Base-by-base conservation (phyloP, 2,888 invertebrate genomes). In the Orthonychiurus folsomi region DNA sequence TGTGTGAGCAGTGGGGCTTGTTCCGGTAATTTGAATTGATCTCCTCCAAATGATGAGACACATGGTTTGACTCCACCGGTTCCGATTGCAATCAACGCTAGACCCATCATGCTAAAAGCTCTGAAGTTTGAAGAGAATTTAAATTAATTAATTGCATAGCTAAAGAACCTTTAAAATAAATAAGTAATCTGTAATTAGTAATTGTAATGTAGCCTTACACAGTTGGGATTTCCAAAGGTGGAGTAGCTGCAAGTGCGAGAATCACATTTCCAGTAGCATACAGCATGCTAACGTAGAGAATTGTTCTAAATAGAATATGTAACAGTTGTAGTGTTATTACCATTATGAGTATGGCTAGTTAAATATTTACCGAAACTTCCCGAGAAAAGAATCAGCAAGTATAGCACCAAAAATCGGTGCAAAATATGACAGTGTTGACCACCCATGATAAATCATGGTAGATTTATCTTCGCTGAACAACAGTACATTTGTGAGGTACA, bases 1-100 rank as follows among this genome's bases (percentile, higher is more conserved):
- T 84, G 84, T n/a, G 86, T 85, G 65, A 94, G 79, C 75, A 89
- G 86, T 72, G 79, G 80, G 71, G 85, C 85, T 78, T 94, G 90
- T 69, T 88, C 85, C 0, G 89, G 89, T 55, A 89, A 72, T 55
- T 84, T 80, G 77, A 94, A 93, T 78, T 94, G 95, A 77, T 96
- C 95, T 0, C 94, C 95, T 0, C 95, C 95, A 76, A 96, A 95
- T 0, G 95, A 90, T 0, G 92, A 83, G 0, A 21, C n/a, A 75
- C 94, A 94, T 0, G 95, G 93, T 75, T 96, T 96, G 73, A 96
- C 95, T 1, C 67, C 94, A 1, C 94, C 94, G 0, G 93, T 93
- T 0, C 93, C 94, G n/a, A 93, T 73, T 0, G 92, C 93, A 73
- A 96, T 90, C 61, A 82, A 73, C 1, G 78, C 63, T 53, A 83